These are phyloP conservation scores for Noctua janthe DNA, from an alignment of 2,888 invertebrate species.

Conservation along the genomic window DNA sequence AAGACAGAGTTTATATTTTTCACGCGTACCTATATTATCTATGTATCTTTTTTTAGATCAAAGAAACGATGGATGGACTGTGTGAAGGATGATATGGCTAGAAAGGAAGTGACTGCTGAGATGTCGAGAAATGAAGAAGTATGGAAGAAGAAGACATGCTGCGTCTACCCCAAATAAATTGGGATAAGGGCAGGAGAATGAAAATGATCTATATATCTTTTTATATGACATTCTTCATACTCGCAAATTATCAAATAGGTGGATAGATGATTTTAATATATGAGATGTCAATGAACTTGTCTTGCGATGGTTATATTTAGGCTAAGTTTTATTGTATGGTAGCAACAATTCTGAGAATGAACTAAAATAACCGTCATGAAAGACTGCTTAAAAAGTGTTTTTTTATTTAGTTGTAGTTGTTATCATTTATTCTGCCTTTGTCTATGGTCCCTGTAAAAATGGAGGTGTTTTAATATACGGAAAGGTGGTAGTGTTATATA, in stretches of 20 bases:
- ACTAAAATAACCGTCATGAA: background rate
- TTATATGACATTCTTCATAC: background rate
- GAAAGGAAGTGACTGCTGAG: too few relatives aligned
- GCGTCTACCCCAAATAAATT: too few relatives aligned
- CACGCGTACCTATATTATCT: background rate
- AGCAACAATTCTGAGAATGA: background rate
- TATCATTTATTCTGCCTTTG: background rate
- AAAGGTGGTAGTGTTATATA: constrained; percentile 10
- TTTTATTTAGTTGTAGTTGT: too few relatives aligned
- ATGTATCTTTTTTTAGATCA: background rate
- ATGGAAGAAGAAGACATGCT: too few relatives aligned
- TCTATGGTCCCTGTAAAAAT: background rate
- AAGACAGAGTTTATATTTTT: background rate
- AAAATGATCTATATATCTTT: background rate
- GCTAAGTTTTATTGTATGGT: background rate
- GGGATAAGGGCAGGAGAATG: too few relatives aligned
- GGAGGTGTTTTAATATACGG: background rate
- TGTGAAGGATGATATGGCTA: too few relatives aligned
- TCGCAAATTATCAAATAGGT: background rate
- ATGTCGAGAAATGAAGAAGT: too few relatives aligned
- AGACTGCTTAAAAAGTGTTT: background rate
- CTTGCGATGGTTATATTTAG: background rate
- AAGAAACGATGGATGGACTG: too few relatives aligned
- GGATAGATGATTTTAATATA: background rate
- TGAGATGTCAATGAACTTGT: background rate